Evolutionary conservation across 2,113 vertebrate genomes (phyloP).

Genomic region (Etheostoma cragini): DNA sequence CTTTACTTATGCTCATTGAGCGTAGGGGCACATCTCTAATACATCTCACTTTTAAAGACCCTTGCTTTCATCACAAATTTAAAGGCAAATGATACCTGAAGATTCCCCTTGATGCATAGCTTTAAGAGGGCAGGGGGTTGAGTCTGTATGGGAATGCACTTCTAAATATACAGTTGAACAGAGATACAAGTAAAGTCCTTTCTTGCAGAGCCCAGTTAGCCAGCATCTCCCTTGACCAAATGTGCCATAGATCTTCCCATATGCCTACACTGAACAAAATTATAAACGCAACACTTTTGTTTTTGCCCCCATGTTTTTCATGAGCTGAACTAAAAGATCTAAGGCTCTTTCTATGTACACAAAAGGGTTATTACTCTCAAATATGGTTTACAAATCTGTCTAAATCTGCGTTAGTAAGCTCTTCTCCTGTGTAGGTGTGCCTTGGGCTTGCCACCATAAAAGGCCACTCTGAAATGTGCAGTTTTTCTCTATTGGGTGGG

Average conservation of each 20-base stretch:
- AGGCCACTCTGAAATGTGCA: no score
- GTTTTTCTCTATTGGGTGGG: no score
- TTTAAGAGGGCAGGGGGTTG: slow-evolving; percentile 48
- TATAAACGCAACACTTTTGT: no score
- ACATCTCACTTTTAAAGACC: slow-evolving; percentile 62
- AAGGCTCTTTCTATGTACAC: no score
- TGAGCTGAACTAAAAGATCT: no score
- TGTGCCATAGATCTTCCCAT: slow-evolving; percentile 32
- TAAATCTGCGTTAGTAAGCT: no score
- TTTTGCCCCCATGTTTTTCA: no score
- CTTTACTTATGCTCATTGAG: slow-evolving; percentile 72
- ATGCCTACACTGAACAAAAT: slow-evolving; percentile 3
- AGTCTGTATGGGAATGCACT: slow-evolving; percentile 45
- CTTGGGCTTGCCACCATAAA: no score
- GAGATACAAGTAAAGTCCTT: slow-evolving; percentile 61
- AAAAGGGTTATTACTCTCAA: no score
- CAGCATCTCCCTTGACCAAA: slow-evolving; percentile 45
- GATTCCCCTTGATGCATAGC: slow-evolving; percentile 70
- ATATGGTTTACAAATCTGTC: no score
- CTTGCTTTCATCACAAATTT: slow-evolving; percentile 70
- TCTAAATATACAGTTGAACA: slow-evolving; percentile 71
- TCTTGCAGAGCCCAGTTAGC: slow-evolving; percentile 54
- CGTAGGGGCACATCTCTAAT: slow-evolving; percentile 62
- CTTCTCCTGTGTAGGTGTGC: no score
- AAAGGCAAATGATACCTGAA: slow-evolving; percentile 70